Evolutionary conservation across 2,888 invertebrate genomes (phyloP).

Genomic region (Mamestra brassicae): DNA sequence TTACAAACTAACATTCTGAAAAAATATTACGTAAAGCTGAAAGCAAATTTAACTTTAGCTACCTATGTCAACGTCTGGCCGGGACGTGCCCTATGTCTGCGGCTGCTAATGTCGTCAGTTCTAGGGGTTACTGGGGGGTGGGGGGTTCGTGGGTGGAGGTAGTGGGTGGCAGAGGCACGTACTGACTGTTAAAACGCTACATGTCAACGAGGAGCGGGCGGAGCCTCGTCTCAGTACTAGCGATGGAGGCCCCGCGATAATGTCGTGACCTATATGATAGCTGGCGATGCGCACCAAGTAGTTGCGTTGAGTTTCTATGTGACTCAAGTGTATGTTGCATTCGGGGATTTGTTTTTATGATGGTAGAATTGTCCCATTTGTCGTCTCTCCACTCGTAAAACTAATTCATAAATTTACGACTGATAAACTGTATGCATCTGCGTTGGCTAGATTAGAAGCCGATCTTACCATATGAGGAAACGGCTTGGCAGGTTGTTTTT

Average conservation of each 20-base stretch:
- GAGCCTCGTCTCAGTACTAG: constrained; percentile 81
- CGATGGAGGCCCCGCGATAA: constrained; percentile 85
- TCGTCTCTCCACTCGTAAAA: neutral
- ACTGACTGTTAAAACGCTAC: constrained; percentile 90
- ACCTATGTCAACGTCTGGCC: constrained; percentile 84
- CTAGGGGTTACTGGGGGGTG: constrained; percentile 71
- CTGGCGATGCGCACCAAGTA: constrained; percentile 68
- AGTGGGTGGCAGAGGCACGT: constrained; percentile 80
- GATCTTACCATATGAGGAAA: neutral
- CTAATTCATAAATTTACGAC: neutral
- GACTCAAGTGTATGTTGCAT: constrained; percentile 26
- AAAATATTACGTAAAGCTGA: constrained; percentile 60
- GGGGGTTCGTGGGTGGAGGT: constrained; percentile 53
- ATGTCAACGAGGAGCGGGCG: constrained; percentile 86
- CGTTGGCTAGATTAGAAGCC: neutral
- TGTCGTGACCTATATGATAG: constrained; percentile 85
- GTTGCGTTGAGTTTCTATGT: constrained; percentile 61
- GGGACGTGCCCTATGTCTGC: constrained; percentile 89
- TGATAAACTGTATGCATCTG: neutral
- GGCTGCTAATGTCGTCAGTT: constrained; percentile 90
- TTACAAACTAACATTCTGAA: constrained; percentile 52
- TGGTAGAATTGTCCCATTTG: neutral
- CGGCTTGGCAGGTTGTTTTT: neutral
- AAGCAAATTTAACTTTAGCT: constrained; percentile 75
- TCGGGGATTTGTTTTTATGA: constrained; percentile 15